A percentile compares a stretch with the other conserved stretches of the same genome.
Evolutionary conservation across 37 sponge, comb jelly and placozoan genomes (phyloP).

Genomic region (Geodia barretti): DNA sequence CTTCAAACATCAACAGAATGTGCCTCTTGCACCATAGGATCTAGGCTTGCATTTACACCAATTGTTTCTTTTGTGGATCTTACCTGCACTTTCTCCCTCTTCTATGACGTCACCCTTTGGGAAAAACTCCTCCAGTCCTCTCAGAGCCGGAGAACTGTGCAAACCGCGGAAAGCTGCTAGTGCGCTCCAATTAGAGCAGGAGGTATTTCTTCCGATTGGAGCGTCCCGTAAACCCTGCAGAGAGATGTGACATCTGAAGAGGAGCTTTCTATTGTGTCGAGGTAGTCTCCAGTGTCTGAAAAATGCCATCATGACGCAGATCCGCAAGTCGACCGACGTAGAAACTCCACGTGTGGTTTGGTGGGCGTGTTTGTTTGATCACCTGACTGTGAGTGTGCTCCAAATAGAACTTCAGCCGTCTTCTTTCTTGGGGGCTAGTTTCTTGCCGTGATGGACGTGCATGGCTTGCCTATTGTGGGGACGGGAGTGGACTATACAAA

Average conservation of each 20-base stretch:
- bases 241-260: neutral
- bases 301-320: neutral
- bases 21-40: too few species aligned
- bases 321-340: too few species aligned
- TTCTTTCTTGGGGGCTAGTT: neutral
- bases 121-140: slow-evolving; percentile 86
- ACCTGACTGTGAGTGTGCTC: slow-evolving; percentile 5
- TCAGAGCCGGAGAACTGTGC: neutral
- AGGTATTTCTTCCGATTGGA: neutral
- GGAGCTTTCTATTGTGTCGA: neutral
- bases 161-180: neutral
- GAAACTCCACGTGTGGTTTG: too few species aligned
- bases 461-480: slow-evolving; percentile 87
- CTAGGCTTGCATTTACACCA: too few species aligned
- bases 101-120: slow-evolving; percentile 48
- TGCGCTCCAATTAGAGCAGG: neutral
- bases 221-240: neutral
- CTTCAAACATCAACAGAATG: too few species aligned
- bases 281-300: neutral
- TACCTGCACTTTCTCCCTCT: slow-evolving; percentile 60
- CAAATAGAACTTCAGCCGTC: neutral
- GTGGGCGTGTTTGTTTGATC: too few species aligned
- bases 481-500: slow-evolving; percentile 92
- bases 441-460: slow-evolving; percentile 66
- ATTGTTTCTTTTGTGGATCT: neutral